Conservation (phyloP, 2,888 invertebrate genomes). For the Galerucella calmariensis region DNA sequence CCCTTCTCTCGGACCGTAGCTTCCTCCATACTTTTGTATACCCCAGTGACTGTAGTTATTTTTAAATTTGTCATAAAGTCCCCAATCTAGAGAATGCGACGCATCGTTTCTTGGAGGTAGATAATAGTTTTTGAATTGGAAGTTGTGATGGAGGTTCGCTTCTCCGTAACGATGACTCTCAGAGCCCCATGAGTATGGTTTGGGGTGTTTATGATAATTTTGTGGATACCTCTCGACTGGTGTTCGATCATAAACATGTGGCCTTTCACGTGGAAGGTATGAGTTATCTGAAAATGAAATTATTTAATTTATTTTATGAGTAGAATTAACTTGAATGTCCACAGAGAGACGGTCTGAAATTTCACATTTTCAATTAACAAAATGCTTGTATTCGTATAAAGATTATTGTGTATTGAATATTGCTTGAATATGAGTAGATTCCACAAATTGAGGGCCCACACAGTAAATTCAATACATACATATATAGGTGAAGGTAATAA, state of each 20-base stretch:
- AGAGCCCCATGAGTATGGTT: slow-evolving; percentile 56
- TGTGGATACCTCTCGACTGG: slow-evolving; percentile 54
- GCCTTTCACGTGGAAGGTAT: slow-evolving; percentile 50
- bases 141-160: slow-evolving; percentile 22
- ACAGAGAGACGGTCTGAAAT: background rate
- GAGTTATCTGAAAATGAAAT: slow-evolving; percentile 56
- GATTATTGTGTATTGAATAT: too few relatives aligned
- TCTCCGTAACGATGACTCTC: slow-evolving; percentile 56
- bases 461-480: too few relatives aligned
- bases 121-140: slow-evolving; percentile 47
- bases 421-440: too few relatives aligned
- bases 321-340: background rate
- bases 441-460: too few relatives aligned
- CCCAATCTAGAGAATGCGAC: slow-evolving; percentile 56
- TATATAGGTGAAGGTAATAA: too few relatives aligned
- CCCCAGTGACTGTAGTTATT: slow-evolving; percentile 58
- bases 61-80: slow-evolving; percentile 57
- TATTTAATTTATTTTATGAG: slow-evolving; percentile 15
- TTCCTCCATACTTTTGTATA: slow-evolving; percentile 48
- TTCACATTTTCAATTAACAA: background rate
- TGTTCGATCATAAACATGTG: slow-evolving; percentile 46
- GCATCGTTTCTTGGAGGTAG: slow-evolving; percentile 58
- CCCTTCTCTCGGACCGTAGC: slow-evolving; percentile 38
- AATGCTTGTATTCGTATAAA: background rate
- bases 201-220: slow-evolving; percentile 47